Conservation (phyloP, 2,113 vertebrate species). For the Colinus virginianus region DNA sequence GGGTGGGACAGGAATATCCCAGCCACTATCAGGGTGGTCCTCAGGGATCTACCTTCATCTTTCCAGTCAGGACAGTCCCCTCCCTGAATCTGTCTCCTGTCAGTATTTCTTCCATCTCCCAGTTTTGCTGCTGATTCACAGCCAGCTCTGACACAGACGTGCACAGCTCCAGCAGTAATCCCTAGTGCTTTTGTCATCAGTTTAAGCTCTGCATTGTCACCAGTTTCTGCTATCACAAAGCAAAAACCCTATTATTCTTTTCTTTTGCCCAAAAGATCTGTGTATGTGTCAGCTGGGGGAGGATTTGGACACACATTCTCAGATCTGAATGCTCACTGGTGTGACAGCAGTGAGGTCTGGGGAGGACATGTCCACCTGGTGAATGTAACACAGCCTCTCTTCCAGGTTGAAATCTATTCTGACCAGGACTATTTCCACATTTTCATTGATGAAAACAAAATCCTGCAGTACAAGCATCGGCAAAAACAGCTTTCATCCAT, state of each 20-base stretch:
- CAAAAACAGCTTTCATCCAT: conserved; percentile 77
- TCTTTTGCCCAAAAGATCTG: neutral
- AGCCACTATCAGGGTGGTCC: fast-evolving
- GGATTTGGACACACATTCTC: neutral
- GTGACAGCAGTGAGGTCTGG: neutral
- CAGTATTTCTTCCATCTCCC: neutral
- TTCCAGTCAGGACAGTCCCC: neutral
- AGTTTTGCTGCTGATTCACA: neutral
- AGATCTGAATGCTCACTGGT: neutral
- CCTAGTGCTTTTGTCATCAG: neutral
- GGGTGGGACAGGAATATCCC: neutral
- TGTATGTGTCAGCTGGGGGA: neutral
- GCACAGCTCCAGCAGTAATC: neutral
- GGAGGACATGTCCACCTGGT: neutral
- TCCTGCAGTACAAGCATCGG: conserved; percentile 80
- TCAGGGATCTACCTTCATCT: neutral
- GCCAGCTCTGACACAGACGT: neutral
- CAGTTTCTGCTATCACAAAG: neutral
- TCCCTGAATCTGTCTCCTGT: neutral
- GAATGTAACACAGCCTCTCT: neutral
- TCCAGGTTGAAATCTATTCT: conserved; percentile 84
- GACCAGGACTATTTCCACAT: conserved; percentile 82
- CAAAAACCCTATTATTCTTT: neutral
- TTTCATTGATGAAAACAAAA: conserved; percentile 77
- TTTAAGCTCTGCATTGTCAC: neutral